Conservation (phyloP, 2,113 vertebrate genomes). For the Elephas maximus region DNA sequence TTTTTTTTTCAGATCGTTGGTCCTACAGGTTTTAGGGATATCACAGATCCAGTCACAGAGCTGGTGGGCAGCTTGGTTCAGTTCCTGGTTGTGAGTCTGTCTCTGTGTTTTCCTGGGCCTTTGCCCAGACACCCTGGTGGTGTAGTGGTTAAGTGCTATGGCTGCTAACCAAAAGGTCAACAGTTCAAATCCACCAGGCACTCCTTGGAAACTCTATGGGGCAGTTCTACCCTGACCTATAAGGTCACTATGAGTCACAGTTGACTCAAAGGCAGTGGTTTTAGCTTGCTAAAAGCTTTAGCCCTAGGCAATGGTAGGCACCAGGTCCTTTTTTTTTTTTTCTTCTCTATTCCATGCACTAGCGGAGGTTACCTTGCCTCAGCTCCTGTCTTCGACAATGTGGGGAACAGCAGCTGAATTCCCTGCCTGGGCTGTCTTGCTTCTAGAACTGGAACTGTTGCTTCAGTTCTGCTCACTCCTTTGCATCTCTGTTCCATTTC, state of each 20-base stretch:
- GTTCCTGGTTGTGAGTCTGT: background rate
- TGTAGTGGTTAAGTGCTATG: too few species aligned
- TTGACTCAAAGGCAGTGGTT: too few species aligned
- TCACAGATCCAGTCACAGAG: background rate
- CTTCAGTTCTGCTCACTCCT: background rate
- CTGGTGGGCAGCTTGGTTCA: background rate
- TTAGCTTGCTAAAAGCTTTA: background rate
- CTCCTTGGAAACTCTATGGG: too few species aligned
- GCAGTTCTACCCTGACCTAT: too few species aligned
- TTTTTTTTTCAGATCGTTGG: background rate
- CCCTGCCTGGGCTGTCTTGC: background rate
- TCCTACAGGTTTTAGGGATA: background rate
- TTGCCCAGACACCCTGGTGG: too few species aligned
- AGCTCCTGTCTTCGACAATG: too few species aligned
- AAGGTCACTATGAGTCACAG: too few species aligned
- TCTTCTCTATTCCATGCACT: background rate
- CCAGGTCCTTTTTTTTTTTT: accelerated
- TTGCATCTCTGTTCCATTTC: background rate
- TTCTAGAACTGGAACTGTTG: background rate
- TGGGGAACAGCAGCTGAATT: background rate
- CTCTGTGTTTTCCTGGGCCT: background rate
- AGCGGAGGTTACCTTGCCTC: background rate
- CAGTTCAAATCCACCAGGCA: too few species aligned
- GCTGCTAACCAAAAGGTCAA: too few species aligned
- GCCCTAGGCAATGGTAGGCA: background rate